Evolutionary conservation across 2,113 vertebrate species (phyloP), one percentile per base, ranked within the genome.

Genomic region (Lanius ludovicianus): DNA sequence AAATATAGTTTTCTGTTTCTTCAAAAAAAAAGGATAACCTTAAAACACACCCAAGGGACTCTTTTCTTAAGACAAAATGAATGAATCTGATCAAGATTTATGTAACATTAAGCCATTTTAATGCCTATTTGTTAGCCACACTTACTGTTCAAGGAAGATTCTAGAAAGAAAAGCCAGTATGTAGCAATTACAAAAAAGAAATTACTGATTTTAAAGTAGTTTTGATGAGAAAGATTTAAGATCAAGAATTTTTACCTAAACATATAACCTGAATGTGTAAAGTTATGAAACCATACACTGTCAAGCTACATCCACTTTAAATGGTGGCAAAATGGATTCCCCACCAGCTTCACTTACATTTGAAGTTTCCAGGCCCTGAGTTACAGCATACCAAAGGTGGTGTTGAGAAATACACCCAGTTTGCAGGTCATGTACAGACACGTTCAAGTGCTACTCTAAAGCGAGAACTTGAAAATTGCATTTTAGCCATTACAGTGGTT

Each of bases 1-100:
- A 98, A 98, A 98, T 98, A 98, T 85, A 98, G 95, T 97, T 89
- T 97, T 98, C 95, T 97, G 95, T 97, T 97, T 97, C 91, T 96
- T 96, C 49, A 94, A 97, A 97, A 98, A 63, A 95, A 88, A 94
- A 55, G 47, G 60, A 95, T 89, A 87, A 93, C 52, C 71, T 96
- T 85, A 60, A 84, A 84, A 79, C 81, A 96, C 64, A 80, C 41
- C 65, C 83, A 71, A 55, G 65, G 81, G 92, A 53, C 75, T 70
- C 84, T 79, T 73, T 70, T 85, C 57, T 76, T 60, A 49, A 96
- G 95, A 95, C 91, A 77, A 93, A 96, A 97, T 64, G 55, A 96
- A 96, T 92, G 64, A 78, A 91, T 93, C 47, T 86, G 76, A 94
- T 94, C 88, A 89, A 76, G 41, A 87, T 93, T 86, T 85, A 77